Evolutionary conservation across 2,113 vertebrate species (phyloP).

Genomic region (Neodon shergylaensis): DNA sequence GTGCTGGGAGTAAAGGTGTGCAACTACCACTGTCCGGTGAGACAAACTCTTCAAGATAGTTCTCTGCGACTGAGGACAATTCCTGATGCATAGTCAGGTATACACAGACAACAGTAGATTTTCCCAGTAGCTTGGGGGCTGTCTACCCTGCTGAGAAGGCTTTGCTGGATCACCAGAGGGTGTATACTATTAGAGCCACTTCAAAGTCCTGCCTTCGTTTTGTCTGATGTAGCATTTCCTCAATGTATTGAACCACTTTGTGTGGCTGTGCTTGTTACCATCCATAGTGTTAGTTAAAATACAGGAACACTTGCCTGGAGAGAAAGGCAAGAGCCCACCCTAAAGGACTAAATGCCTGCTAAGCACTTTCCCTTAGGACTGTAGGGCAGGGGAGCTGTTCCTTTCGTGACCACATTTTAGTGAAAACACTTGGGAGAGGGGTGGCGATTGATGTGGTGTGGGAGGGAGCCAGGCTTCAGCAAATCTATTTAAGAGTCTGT

Average conservation of each 20-base stretch:
- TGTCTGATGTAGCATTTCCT: background rate
- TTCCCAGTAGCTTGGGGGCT: background rate
- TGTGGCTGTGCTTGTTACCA: background rate
- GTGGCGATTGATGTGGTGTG: background rate
- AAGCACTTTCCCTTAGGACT: background rate
- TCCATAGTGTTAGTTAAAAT: background rate
- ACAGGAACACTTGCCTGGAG: background rate
- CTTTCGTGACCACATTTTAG: background rate
- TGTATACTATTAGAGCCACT: background rate
- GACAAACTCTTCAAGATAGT: background rate
- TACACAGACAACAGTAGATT: too few relatives aligned
- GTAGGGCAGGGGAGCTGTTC: fast-evolving
- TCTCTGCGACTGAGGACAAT: background rate
- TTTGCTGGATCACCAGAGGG: background rate
- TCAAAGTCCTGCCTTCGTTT: background rate
- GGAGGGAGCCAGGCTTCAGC: background rate
- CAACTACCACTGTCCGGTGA: too few relatives aligned
- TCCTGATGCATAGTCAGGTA: background rate
- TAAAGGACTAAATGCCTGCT: fast-evolving
- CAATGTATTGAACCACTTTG: background rate
- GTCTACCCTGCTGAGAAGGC: background rate
- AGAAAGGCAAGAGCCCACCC: background rate
- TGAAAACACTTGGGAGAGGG: background rate
- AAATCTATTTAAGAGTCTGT: background rate
- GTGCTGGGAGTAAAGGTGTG: too few relatives aligned